Conservation (phyloP, 2,888 invertebrate species). For the Zonitis immaculata region DNA sequence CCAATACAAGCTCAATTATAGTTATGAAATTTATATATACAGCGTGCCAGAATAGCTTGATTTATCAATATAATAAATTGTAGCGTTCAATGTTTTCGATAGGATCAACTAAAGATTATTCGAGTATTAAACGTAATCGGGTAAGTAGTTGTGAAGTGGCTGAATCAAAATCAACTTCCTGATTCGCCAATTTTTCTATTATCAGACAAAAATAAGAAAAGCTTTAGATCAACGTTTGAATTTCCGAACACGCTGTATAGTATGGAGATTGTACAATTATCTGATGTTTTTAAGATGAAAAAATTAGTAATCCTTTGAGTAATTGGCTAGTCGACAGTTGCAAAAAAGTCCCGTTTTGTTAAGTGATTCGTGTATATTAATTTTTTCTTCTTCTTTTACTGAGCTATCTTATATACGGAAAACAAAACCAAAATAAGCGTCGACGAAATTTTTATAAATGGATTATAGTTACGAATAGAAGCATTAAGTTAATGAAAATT, state of each 20-base stretch:
- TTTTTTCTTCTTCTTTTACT: neutral
- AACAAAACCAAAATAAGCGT: neutral
- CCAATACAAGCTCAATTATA: constrained; percentile 5
- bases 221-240: no score
- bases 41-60: no score
- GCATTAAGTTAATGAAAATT: neutral
- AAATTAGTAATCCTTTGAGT: constrained; percentile 21
- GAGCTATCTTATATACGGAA: neutral
- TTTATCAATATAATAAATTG: no score
- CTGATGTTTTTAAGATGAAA: constrained; percentile 10
- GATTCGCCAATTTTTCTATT: no score
- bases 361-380: neutral
- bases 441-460: constrained; percentile 1
- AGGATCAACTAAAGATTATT: no score
- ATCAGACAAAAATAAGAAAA: no score
- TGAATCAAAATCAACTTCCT: no score
- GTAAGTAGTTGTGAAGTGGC: no score
- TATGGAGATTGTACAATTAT: no score
- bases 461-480: neutral
- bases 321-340: constrained; percentile 20
- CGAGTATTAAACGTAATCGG: no score
- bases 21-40: neutral
- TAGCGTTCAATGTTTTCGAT: no score
- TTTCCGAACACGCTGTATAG: no score
- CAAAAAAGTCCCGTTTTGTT: constrained; percentile 5